A percentile compares a stretch with the other conserved stretches of the same genome.
Evolutionary conservation across 2,888 invertebrate species (phyloP).

Genomic region (Proisotoma minuta): DNA sequence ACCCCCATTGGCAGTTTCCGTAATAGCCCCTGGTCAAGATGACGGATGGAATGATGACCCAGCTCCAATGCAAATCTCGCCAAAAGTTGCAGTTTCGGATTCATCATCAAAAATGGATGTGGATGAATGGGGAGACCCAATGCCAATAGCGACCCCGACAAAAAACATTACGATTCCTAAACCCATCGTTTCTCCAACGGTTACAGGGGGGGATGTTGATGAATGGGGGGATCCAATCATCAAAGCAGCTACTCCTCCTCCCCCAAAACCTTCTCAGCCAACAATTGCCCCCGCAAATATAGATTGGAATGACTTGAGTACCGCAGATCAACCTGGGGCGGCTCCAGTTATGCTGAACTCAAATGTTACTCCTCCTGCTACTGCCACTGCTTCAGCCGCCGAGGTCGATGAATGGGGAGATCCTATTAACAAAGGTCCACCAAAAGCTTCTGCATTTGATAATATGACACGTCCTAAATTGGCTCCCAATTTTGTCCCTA

Average conservation of each 20-base stretch:
- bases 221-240: not conserved
- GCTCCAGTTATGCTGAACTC: not conserved
- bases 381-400: not conserved
- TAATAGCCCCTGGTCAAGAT: too few relatives aligned
- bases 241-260: not conserved
- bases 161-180: too few relatives aligned
- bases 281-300: not conserved
- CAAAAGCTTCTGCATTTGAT: too few relatives aligned
- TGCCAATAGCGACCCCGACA: too few relatives aligned
- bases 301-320: too few relatives aligned
- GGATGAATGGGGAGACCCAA: conserved; percentile 10
- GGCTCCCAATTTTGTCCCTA: too few relatives aligned
- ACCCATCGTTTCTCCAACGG: not conserved
- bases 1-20: too few relatives aligned
- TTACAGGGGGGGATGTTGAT: not conserved
- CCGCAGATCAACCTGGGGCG: too few relatives aligned
- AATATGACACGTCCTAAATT: too few relatives aligned
- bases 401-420: conserved; percentile 1
- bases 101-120: not conserved
- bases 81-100: not conserved
- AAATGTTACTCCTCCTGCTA: not conserved
- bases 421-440: not conserved
- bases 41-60: too few relatives aligned
- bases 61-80: too few relatives aligned
- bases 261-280: not conserved